These are phyloP conservation scores for Capitulum mitella DNA, from an alignment of 2,888 invertebrate genomes.

Conservation along the genomic window DNA sequence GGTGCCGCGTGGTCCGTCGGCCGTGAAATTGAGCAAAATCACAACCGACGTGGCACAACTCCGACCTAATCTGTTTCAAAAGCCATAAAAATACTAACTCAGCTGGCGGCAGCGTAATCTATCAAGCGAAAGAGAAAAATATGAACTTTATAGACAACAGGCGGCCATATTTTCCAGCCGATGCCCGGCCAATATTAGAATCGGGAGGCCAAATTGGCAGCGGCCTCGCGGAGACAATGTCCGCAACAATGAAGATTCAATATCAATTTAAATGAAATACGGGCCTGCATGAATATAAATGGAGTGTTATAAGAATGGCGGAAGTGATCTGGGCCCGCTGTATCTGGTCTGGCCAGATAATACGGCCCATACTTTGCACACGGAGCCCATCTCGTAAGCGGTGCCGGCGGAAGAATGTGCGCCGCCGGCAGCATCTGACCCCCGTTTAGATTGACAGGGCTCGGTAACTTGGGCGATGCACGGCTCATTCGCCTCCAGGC, in stretches of 20 bases:
- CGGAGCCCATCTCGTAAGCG: not conserved
- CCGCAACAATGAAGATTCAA: conserved; percentile 4
- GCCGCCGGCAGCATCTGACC: no score
- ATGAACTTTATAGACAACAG: conserved; percentile 21
- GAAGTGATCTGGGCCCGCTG: not conserved
- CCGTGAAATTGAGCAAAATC: conserved; percentile 22
- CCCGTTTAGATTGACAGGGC: no score
- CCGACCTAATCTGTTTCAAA: conserved; percentile 21
- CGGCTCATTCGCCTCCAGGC: no score
- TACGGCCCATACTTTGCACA: not conserved
- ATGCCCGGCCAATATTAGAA: not conserved
- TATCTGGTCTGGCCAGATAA: not conserved
- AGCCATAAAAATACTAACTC: conserved; percentile 13
- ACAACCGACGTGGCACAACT: conserved; percentile 23
- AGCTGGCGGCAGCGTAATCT: not conserved
- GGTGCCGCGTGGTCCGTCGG: conserved; percentile 13
- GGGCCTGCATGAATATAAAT: conserved; percentile 19
- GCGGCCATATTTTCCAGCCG: not conserved
- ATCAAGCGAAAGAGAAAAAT: conserved; percentile 20
- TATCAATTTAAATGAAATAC: conserved; percentile 23
- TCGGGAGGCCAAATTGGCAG: not conserved
- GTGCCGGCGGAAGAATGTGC: not conserved
- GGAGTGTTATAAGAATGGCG: conserved; percentile 20
- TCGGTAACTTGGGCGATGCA: no score
- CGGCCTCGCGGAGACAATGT: not conserved